Percentiles rank a stretch among this genome's conserved stretches.
These are phyloP conservation scores for Pharmacophagus antenor DNA, from an alignment of 2,888 invertebrate species.

Conservation along the genomic window DNA sequence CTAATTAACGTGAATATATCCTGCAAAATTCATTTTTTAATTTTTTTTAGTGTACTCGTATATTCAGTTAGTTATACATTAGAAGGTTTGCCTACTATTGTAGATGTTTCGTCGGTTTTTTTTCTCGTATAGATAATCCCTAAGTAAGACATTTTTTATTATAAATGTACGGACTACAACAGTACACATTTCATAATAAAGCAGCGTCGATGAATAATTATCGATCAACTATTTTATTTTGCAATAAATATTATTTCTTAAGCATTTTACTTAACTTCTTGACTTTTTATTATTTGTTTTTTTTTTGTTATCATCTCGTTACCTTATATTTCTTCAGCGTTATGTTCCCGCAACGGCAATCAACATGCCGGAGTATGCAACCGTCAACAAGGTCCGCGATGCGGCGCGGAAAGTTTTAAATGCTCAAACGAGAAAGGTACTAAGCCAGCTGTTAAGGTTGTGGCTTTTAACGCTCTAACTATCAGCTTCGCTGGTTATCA, in stretches of 20 bases:
- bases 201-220: no score
- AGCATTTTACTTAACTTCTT: background rate
- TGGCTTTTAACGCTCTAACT: constrained; percentile 19
- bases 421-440: constrained; percentile 57
- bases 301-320: constrained; percentile 31
- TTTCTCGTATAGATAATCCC: no score
- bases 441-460: constrained; percentile 23
- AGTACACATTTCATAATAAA: no score
- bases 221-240: no score
- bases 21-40: no score
- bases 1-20: no score
- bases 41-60: no score
- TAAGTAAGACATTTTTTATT: no score
- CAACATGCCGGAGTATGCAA: constrained; percentile 58
- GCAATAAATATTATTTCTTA: background rate
- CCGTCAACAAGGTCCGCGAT: constrained; percentile 52
- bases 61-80: no score
- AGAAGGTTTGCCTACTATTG: no score
- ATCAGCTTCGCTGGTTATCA: constrained; percentile 18
- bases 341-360: constrained; percentile 31
- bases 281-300: constrained; percentile 10
- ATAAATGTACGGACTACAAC: no score
- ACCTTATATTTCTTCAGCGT: constrained; percentile 36
- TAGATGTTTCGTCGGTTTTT: no score
- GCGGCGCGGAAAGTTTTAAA: constrained; percentile 44